Base-by-base conservation (phyloP, 2,888 invertebrate genomes). In the Athalia rosae region DNA sequence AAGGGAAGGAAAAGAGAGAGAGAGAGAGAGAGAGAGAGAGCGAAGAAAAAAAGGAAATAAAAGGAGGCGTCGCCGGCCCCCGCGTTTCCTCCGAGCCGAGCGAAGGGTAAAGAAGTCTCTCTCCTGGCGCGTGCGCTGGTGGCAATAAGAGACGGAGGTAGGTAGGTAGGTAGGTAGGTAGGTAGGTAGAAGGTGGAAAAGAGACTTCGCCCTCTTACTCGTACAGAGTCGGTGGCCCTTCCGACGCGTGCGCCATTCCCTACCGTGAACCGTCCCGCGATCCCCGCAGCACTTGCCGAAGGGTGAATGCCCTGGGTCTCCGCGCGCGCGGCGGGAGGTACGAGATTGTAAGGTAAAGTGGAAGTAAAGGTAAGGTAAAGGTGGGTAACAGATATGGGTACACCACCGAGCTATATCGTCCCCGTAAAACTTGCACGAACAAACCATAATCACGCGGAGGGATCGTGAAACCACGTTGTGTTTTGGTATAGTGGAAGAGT, bases 111-210 rank as follows among this genome's bases (percentile, higher is more conserved):
- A 28, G 28, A 47, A 28, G 28, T 28, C 41, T 41, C 7, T 43
- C 13, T 48, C 58, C 50, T 58, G 58, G 66, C 59, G 58, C 50
- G 59, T 73, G 71, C 7, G 69, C 56, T 41, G 48, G 74, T 47
- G 74, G 74, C 48, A 47, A 53, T 41, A 66, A 66, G 15, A 56
- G 50, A 56, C 41, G 50, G 76, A 71, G 78, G 53, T 43, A 71
- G 76, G 67, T 64, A 58, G 77, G n/a, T n/a, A n/a, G n/a, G n/a
- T n/a, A n/a, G n/a, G n/a, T n/a, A 71, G 78, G 53, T 43, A 71
- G 76, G 67, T 64, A 58, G 77, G n/a, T 63, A 73, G 63, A 45
- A 53, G 53, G 53, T 8, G 53, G 53, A 53, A 63, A 62, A 45
- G 62, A 43, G 28, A 28, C 28, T 13, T 61, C 4, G 61, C 15